Percentiles rank a stretch among this genome's conserved stretches.
Evolutionary conservation across 2,888 invertebrate species (phyloP).

Genomic region (Diaperis boleti): DNA sequence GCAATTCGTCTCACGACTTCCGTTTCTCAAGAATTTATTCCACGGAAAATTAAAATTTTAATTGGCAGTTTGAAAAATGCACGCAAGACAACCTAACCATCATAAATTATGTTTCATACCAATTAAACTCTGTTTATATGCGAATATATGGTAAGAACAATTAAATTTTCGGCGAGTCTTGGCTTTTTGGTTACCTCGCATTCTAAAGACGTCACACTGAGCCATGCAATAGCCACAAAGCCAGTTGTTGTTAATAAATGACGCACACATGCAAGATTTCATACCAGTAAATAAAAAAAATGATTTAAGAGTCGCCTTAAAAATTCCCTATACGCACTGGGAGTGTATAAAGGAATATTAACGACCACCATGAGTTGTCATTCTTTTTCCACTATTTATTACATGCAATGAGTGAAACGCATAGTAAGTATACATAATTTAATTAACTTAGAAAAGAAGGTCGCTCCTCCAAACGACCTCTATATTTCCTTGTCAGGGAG

Average conservation of each 20-base stretch:
- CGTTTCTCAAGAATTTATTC: conserved; percentile 2
- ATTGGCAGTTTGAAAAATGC: conserved; percentile 40
- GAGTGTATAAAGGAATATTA: conserved; percentile 47
- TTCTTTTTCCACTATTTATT: conserved; percentile 48
- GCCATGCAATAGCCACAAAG: conserved; percentile 34
- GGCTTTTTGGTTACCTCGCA: conserved; percentile 31
- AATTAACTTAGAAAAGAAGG: conserved; percentile 44
- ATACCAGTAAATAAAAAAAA: conserved; percentile 44
- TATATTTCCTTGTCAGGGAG: neutral
- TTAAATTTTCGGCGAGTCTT: conserved; percentile 46
- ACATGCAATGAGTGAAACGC: conserved; percentile 40
- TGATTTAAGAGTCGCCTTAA: conserved; percentile 44
- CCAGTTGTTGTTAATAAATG: conserved; percentile 45
- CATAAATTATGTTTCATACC: conserved; percentile 40
- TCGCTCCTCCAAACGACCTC: neutral
- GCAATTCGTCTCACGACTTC: too few species aligned
- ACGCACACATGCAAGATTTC: conserved; percentile 41
- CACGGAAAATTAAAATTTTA: conserved; percentile 40
- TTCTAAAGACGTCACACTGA: conserved; percentile 41
- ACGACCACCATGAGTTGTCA: conserved; percentile 48
- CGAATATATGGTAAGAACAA: conserved; percentile 42
- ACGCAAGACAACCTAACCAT: conserved; percentile 16
- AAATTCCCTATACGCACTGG: conserved; percentile 37
- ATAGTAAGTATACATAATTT: conserved; percentile 49
- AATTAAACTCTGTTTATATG: conserved; percentile 47